phyloP scores from a whole-genome alignment of 2,888 invertebrate species.

The Thecocarcelia acutangulata region DNA sequence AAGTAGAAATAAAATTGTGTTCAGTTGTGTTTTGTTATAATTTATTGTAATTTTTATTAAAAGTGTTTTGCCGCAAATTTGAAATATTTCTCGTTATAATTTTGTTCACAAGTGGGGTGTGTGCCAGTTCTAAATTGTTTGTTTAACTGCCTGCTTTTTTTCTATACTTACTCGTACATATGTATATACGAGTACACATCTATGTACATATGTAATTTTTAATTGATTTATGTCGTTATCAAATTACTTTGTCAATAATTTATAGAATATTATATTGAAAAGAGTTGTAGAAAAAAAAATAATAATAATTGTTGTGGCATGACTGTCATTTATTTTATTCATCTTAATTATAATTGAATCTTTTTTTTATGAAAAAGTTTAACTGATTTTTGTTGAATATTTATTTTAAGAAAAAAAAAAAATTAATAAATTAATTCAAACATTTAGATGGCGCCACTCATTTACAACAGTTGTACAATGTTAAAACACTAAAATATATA shows the following conservation, averaged over 20 bases:
- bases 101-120: not conserved
- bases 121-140: constrained; percentile 45
- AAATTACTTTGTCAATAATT: constrained; percentile 59
- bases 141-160: not conserved
- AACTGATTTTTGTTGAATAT: constrained; percentile 36
- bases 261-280: constrained; percentile 25
- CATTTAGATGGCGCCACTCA: too few relatives aligned
- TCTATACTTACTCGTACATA: too few relatives aligned
- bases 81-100: constrained; percentile 29
- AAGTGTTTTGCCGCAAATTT: constrained; percentile 60
- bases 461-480: too few relatives aligned
- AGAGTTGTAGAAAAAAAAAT: not conserved
- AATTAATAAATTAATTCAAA: not conserved
- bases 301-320: constrained; percentile 24
- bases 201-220: not conserved
- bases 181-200: too few relatives aligned
- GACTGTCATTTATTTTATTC: constrained; percentile 39
- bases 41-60: constrained; percentile 65
- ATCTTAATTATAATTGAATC: constrained; percentile 57
- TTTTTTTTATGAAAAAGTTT: constrained; percentile 42
- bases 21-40: constrained; percentile 50
- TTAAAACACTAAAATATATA: too few relatives aligned
- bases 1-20: constrained; percentile 5
- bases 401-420: not conserved
- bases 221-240: constrained; percentile 67